These are phyloP conservation scores for Lepus townsendii DNA, from an alignment of 2,797 vertebrate genomes.

Conservation along the genomic window DNA sequence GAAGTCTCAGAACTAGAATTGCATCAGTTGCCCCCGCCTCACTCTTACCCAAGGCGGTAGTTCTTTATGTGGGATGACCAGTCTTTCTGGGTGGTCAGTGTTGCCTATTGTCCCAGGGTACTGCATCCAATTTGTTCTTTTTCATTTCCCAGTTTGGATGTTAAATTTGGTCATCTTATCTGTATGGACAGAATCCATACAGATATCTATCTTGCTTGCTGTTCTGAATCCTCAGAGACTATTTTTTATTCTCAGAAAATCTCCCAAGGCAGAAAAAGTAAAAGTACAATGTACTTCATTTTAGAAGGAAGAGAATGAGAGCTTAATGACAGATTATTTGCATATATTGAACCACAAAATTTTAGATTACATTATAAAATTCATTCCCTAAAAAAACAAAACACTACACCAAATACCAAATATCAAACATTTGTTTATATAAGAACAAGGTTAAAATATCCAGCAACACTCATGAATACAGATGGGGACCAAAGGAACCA, in stretches of 20 bases:
- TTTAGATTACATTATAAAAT: constrained; percentile 44
- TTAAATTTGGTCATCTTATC: neutral
- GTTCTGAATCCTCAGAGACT: neutral
- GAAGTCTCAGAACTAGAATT: neutral
- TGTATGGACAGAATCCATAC: neutral
- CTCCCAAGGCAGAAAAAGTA: neutral
- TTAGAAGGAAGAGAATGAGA: constrained; percentile 37
- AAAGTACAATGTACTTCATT: constrained; percentile 24
- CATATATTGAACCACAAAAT: constrained; percentile 17
- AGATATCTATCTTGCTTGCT: neutral
- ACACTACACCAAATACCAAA: neutral
- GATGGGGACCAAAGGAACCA: constrained; percentile 37
- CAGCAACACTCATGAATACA: neutral
- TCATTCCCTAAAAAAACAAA: constrained; percentile 32
- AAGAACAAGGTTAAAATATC: neutral
- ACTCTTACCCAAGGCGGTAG: neutral
- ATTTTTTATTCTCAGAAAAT: constrained; percentile 39
- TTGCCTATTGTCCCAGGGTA: neutral
- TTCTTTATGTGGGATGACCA: neutral
- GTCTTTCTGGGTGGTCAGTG: neutral
- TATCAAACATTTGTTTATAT: neutral
- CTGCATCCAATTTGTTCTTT: neutral
- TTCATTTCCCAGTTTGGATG: neutral
- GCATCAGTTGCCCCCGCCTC: neutral
- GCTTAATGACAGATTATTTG: neutral